These are phyloP conservation scores for Hypolimnas misippus DNA, from an alignment of 2,888 invertebrate species.

Conservation along the genomic window DNA sequence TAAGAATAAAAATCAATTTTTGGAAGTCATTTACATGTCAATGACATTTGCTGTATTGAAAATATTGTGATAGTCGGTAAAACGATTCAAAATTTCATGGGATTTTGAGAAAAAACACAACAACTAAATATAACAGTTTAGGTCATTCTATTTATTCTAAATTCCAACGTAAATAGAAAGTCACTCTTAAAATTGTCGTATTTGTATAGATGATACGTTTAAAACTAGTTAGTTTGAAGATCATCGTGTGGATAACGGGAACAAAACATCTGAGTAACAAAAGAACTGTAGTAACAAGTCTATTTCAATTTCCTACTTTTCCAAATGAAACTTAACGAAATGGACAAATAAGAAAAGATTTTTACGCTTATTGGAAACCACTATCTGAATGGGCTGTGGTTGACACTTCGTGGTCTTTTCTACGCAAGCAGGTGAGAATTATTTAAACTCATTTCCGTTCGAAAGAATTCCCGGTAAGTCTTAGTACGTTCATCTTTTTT, in stretches of 20 bases:
- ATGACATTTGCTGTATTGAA: background rate
- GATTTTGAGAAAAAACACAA: background rate
- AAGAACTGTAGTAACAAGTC: slow-evolving; percentile 7
- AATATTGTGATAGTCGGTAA: no score
- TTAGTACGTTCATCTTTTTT: slow-evolving; percentile 26
- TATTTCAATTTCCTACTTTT: slow-evolving; percentile 22
- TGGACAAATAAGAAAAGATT: slow-evolving; percentile 25
- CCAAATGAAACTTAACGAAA: slow-evolving; percentile 31
- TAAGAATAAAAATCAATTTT: background rate
- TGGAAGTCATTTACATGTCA: background rate
- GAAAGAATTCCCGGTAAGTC: slow-evolving; percentile 15
- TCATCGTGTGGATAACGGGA: slow-evolving; percentile 4
- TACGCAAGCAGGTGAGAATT: slow-evolving; percentile 31
- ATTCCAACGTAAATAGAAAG: background rate
- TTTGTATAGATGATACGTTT: background rate
- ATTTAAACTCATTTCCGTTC: slow-evolving; percentile 27
- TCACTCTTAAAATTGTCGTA: background rate
- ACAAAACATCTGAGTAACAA: slow-evolving; percentile 23
- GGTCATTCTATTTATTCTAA: background rate
- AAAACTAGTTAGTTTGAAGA: background rate
- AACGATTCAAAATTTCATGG: background rate
- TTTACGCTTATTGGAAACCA: slow-evolving; percentile 31
- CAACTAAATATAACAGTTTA: background rate
- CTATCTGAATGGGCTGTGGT: slow-evolving; percentile 19
- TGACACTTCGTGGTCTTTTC: background rate